Percentiles rank a stretch among this genome's conserved stretches.
Conservation (phyloP, 2,888 invertebrate species). For the Volucella inflata region DNA sequence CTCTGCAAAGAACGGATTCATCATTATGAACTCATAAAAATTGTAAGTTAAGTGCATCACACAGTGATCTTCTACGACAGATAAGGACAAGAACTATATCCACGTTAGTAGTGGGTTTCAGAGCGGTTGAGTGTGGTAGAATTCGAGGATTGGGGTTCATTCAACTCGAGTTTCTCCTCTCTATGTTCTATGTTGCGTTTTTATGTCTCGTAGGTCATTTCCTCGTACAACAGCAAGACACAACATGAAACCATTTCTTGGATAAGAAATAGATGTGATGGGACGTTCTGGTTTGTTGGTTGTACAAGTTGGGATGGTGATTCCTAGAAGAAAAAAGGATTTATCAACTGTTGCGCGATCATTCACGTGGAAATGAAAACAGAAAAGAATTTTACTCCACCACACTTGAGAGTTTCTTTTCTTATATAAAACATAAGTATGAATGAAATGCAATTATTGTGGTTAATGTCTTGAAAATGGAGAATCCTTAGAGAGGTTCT, state of each 20-base stretch:
- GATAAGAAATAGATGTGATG: slow-evolving; percentile 27
- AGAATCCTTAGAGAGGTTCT: not conserved
- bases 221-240: slow-evolving; percentile 51
- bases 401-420: not conserved
- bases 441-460: slow-evolving; percentile 43
- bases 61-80: slow-evolving; percentile 61
- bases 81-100: slow-evolving; percentile 66
- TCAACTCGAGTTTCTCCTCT: slow-evolving; percentile 55
- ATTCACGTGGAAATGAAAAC: slow-evolving; percentile 33
- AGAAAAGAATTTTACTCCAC: not conserved
- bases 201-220: slow-evolving; percentile 63
- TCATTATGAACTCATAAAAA: slow-evolving; percentile 64
- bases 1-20: slow-evolving; percentile 49
- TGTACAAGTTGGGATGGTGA: not conserved
- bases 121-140: slow-evolving; percentile 4
- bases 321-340: slow-evolving; percentile 59
- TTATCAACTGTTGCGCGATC: slow-evolving; percentile 32
- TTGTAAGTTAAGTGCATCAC: slow-evolving; percentile 62
- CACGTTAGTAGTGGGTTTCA: slow-evolving; percentile 12
- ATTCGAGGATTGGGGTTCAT: slow-evolving; percentile 55
- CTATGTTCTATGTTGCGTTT: slow-evolving; percentile 21
- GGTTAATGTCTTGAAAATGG: slow-evolving; percentile 42
- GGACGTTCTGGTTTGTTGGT: slow-evolving; percentile 53
- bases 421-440: not conserved
- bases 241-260: slow-evolving; percentile 55